Evolutionary conservation across 2,797 vertebrate genomes (phyloP).

Genomic region (Benthosema pterotum): DNA sequence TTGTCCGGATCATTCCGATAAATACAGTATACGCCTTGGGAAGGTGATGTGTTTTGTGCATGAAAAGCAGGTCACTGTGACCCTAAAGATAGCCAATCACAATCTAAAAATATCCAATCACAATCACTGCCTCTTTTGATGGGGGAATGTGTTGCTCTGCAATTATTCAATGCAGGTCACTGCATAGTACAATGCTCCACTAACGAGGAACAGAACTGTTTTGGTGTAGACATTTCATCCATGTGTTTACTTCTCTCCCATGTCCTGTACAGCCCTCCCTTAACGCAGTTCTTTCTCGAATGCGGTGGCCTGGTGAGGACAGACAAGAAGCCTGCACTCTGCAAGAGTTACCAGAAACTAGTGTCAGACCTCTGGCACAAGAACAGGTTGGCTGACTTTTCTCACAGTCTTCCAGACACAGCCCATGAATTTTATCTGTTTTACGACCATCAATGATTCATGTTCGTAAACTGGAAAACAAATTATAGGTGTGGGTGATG

Average conservation of each 20-base stretch:
- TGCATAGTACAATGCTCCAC: background rate
- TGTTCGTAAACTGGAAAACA: no score
- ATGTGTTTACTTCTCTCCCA: constrained; percentile 13
- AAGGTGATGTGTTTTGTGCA: no score
- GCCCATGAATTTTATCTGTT: background rate
- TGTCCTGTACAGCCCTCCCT: constrained; percentile 83
- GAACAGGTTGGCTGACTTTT: constrained; percentile 84
- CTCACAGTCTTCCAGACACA: background rate
- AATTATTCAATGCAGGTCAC: background rate
- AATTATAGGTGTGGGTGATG: no score
- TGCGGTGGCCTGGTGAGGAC: constrained; percentile 93
- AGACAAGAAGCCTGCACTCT: constrained; percentile 97
- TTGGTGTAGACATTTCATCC: constrained; percentile 3
- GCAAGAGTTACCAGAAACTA: constrained; percentile 98
- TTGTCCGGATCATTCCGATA: no score
- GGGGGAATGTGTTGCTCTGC: background rate
- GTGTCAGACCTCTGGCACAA: constrained; percentile 98
- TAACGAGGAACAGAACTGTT: constrained; percentile 1
- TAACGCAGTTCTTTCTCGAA: constrained; percentile 96
- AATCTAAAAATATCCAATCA: no score
- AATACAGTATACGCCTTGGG: no score
- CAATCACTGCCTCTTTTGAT: no score
- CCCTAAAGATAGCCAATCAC: no score
- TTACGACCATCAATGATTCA: background rate
- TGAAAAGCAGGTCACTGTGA: no score